Evolutionary conservation across 2,888 invertebrate genomes (phyloP), one percentile per base, ranked within the genome.

Genomic region (Strigamia transsilvanica): DNA sequence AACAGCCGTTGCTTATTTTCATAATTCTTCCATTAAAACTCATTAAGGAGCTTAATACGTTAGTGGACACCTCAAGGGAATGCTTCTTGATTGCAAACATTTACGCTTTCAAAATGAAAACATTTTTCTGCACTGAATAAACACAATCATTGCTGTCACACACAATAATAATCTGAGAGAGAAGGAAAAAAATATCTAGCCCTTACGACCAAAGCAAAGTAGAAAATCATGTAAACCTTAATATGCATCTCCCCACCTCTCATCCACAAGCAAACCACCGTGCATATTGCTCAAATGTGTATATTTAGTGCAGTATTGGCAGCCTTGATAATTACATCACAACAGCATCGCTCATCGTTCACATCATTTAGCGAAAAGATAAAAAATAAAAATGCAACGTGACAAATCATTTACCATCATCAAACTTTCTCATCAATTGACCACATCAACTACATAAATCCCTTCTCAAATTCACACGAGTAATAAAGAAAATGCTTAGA

Each of bases 21-120:
- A 66, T 66, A 66, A 66, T 66, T 66, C 66, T 66, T 66, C 66
- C 66, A 66, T 66, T 66, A 66, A 66, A 66, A 66, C 66, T 66
- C 66, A 66, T 66, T 66, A 66, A 66, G 66, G 66, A 66, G 66
- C 66, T 66, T 66, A 66, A 66, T 66, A 66, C 66, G 66, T 27
- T 27, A 66, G 66, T 66, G 66, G 66, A 66, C 66, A 66, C 66
- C 66, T 66, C 66, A 27, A 66, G 66, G 66, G 66, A 66, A 66
- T 27, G 66, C 66, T 66, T 66, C 66, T 66, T 66, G 66, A 66
- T 66, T 66, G 66, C 66, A 66, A 66, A 66, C 66, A 66, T 66
- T 66, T 66, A 66, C 66, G 66, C 66, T 66, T 66, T 66, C 66
- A 66, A 66, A n/a, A 66, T 66, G 66, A 66, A 66, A 66, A 66